A percentile compares a stretch with the other conserved stretches of the same genome.
Conservation (phyloP, 2,113 vertebrate species). For the Cinclus cinclus region DNA sequence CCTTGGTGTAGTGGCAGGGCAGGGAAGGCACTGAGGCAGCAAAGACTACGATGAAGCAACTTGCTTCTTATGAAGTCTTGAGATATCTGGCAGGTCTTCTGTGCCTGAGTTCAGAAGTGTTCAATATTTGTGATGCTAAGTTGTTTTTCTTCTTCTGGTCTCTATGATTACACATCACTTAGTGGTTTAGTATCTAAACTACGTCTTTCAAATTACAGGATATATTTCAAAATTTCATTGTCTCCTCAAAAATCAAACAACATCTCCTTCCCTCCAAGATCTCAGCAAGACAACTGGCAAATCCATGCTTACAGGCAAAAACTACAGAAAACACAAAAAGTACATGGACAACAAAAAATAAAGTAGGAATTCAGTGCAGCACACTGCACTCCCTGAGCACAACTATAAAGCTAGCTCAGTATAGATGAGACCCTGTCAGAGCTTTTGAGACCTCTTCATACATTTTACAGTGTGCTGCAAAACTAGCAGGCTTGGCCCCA, state of each 20-base stretch:
- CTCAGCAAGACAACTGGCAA: neutral
- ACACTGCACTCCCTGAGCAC: neutral
- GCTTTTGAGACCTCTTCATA: slow-evolving; percentile 32
- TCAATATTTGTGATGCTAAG: neutral
- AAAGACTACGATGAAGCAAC: neutral
- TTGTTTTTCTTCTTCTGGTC: neutral
- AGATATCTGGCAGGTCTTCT: neutral
- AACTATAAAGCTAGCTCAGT: neutral
- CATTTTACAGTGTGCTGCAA: slow-evolving; percentile 21
- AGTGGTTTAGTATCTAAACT: neutral
- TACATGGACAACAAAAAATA: neutral
- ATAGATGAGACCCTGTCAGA: neutral
- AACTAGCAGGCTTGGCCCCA: slow-evolving; percentile 8
- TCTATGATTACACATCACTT: neutral
- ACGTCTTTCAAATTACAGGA: neutral
- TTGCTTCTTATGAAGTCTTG: neutral
- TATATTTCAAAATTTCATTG: neutral
- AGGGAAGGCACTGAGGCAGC: neutral
- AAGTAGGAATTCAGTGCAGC: neutral
- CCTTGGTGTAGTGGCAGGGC: neutral
- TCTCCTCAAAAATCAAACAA: neutral
- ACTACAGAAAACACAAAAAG: neutral
- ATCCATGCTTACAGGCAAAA: neutral
- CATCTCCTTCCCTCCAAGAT: neutral
- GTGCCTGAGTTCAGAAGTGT: neutral